These are phyloP conservation scores for Phrynocephalus forsythii DNA, from an alignment of 2,797 vertebrate species.

Conservation along the genomic window DNA sequence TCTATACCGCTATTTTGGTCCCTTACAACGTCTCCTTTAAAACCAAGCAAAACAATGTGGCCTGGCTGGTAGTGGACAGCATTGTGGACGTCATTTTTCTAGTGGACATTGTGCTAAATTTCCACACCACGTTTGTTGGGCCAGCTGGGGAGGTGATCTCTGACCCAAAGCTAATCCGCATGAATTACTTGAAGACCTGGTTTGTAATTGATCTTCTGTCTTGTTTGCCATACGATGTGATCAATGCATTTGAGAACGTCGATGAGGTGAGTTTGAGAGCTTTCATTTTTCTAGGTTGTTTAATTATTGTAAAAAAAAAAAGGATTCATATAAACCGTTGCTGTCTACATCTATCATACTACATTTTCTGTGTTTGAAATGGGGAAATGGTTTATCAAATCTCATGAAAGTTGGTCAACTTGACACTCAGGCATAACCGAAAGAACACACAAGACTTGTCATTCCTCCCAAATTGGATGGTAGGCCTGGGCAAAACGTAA, in stretches of 20 bases:
- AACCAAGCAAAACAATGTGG: conserved; percentile 99
- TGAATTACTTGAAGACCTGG: conserved; percentile 99
- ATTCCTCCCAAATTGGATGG: background rate
- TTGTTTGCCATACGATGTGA: conserved; percentile 98
- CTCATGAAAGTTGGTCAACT: background rate
- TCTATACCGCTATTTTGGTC: conserved; percentile 99
- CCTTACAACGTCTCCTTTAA: conserved; percentile 99
- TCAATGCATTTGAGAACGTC: conserved; percentile 99
- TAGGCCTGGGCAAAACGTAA: background rate
- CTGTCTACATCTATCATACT: background rate
- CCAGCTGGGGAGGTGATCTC: conserved; percentile 98
- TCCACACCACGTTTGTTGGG: conserved; percentile 99
- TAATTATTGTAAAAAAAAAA: background rate
- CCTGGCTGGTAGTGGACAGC: conserved; percentile 98
- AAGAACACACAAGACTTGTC: background rate
- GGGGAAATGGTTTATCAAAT: background rate
- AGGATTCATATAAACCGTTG: background rate
- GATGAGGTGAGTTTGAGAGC: conserved; percentile 91
- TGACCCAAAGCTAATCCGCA: conserved; percentile 97
- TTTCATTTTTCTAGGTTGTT: conserved; percentile 51
- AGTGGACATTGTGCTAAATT: conserved; percentile 98
- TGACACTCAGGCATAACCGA: background rate
- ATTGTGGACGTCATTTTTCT: conserved; percentile 98
- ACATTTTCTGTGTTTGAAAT: background rate
- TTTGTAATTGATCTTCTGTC: conserved; percentile 98